Conservation (phyloP, 2,888 invertebrate genomes). For the Mongoloraphidia duomilia region DNA sequence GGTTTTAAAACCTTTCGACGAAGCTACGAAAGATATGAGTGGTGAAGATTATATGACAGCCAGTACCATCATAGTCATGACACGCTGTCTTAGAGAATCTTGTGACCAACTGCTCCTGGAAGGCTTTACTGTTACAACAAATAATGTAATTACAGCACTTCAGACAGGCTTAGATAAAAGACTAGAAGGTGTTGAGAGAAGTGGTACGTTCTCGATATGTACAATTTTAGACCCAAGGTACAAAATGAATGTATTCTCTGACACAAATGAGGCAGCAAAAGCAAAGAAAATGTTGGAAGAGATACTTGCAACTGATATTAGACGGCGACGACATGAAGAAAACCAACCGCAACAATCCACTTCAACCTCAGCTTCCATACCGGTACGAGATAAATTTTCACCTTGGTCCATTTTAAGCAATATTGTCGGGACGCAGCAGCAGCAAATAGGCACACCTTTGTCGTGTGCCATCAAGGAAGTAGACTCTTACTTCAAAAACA, state of each 20-base stretch:
- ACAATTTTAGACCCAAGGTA: not conserved
- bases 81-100: not conserved
- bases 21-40: not conserved
- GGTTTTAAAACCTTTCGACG: constrained; percentile 1
- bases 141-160: too few relatives aligned
- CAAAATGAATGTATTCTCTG: not conserved
- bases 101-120: not conserved
- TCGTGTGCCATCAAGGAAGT: too few relatives aligned
- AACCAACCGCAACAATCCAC: not conserved
- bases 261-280: not conserved
- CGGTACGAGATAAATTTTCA: not conserved
- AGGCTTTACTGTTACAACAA: too few relatives aligned
- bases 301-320: not conserved
- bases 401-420: not conserved
- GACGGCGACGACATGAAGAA: not conserved
- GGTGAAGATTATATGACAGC: not conserved
- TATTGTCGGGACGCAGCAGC: too few relatives aligned
- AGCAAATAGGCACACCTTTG: too few relatives aligned
- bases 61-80: not conserved
- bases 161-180: not conserved
- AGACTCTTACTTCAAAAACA: too few relatives aligned
- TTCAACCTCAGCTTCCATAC: not conserved
- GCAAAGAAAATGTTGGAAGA: not conserved
- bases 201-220: not conserved
- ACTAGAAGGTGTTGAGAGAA: not conserved